Evolutionary conservation across 2,113 vertebrate genomes (phyloP), one percentile per base, ranked within the genome.

Genomic region (Panurus biarmicus): DNA sequence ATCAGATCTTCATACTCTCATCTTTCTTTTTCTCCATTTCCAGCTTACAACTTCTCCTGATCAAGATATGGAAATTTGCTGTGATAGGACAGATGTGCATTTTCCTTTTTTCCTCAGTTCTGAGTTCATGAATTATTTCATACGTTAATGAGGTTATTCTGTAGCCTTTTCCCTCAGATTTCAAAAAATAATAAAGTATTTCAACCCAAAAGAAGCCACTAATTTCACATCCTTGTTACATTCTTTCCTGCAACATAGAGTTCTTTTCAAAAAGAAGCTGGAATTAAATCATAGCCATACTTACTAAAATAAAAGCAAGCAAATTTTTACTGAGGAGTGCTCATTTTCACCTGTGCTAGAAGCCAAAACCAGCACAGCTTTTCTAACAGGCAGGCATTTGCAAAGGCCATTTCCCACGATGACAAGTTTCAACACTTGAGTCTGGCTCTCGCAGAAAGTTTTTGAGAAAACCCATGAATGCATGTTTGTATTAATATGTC

Each of bases 271-370:
- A 84, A 73, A 74, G 42, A 86, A 84, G 22, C 28, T 70, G 40
- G 56, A 87, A 89, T 47, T 67, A 87, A 95, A 87, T 45, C 70
- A 60, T 12, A 84, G 36, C 61, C 79, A 51, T n/a, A 56, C 40
- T 87, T 48, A 35, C 53, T 57, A 69, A 92, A 95, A 83, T 61
- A 92, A 89, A 96, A 94, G 53, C 48, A 89, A 91, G 83, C 13
- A 76, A 76, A 79, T 54, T 94, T 83, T 76, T 58, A 85, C 47
- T 47, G 44, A 62, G 65, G 21, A 53, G 33, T 19, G 33, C 7
- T 93, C 38, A 54, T 83, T 86, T 83, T 69, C 64, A 88, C 47
- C 83, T 83, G 50, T 31, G 67, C 58, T 53, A 66, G 50, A 86
- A 65, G 67, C 51, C 89, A 82, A 93, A 95, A n/a, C 22, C 8